A percentile compares a stretch with the other conserved stretches of the same genome.
These are phyloP conservation scores for Tenrec ecaudatus DNA, from an alignment of 2,113 vertebrate genomes.

Conservation along the genomic window DNA sequence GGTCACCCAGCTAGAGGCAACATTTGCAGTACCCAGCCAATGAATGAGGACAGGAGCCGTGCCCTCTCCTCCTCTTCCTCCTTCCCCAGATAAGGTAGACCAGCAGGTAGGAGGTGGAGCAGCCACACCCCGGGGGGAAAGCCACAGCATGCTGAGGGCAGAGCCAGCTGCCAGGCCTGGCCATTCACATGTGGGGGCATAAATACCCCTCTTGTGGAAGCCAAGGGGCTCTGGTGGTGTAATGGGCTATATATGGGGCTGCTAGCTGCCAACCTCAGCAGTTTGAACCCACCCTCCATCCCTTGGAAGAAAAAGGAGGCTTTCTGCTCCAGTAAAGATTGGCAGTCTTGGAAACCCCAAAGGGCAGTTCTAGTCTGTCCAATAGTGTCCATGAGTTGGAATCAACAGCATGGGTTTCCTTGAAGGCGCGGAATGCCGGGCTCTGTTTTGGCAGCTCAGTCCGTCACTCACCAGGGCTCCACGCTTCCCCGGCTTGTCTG, in stretches of 20 bases:
- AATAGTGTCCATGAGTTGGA: neutral
- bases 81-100: neutral
- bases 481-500: neutral
- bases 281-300: too few species aligned
- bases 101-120: neutral
- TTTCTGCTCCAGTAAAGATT: too few species aligned
- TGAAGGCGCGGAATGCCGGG: too few species aligned
- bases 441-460: neutral
- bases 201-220: neutral
- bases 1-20: neutral
- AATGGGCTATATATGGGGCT: too few species aligned
- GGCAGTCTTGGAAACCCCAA: too few species aligned
- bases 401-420: too few species aligned
- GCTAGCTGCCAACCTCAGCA: too few species aligned
- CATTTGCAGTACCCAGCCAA: neutral
- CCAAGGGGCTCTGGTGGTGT: rapidly evolving
- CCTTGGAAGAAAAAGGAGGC: too few species aligned
- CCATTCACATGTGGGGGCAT: too few species aligned
- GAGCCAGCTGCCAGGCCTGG: neutral
- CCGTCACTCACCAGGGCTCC: rapidly evolving
- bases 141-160: neutral
- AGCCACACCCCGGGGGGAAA: neutral
- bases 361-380: too few species aligned
- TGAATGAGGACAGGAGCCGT: too few species aligned
- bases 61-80: neutral